Base-by-base conservation (phyloP, 1,140 invertebrate genomes). In the Telenomus remus region DNA sequence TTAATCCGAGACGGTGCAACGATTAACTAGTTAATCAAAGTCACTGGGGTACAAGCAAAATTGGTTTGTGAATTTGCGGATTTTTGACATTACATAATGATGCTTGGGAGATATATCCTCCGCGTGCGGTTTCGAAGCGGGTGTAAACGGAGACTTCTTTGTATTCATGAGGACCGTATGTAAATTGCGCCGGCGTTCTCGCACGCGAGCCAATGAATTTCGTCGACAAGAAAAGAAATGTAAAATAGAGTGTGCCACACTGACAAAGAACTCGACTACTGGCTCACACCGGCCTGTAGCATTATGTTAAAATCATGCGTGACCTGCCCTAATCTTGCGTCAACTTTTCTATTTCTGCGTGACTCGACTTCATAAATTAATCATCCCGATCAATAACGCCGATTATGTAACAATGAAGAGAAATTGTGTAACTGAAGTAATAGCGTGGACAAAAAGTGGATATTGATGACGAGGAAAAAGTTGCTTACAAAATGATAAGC, bases 121-220 rank as follows among this genome's bases (percentile, higher is more conserved):
- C 19, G 19, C 12, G 35, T 16, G 37, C 13, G 42, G 9, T 69
- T 60, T 39, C 43, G 43, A 71, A 35, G 50, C 64, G 57, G 51
- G 57, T 46, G 57, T 63, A 59, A 71, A 57, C 61, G 66, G 37
- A 51, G 49, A 14, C 49, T 61, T 71, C 68, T 68, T 71, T 77
- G 74, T 71, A 72, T 77, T 77, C 68, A 71, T 72, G 66, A 68
- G 60, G 68, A 68, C 68, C 61, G 59, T 77, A 72, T 72, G 68
- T 64, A 72, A 72, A 77, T 77, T 63, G 59, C 27, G 47, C 37
- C 50, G 53, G 57, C 50, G 61, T 71, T 76, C 56, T 57, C 56
- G 56, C 66, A 71, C 47, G 66, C 66, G 61, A 71, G 56, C 55
- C 61, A 65, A 76, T 42, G 48, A 71, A 76, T 71, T 76, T 76